A percentile compares a stretch with the other conserved stretches of the same genome.
These are phyloP conservation scores for Jaculus jaculus DNA, from an alignment of 2,113 vertebrate species.

Conservation along the genomic window DNA sequence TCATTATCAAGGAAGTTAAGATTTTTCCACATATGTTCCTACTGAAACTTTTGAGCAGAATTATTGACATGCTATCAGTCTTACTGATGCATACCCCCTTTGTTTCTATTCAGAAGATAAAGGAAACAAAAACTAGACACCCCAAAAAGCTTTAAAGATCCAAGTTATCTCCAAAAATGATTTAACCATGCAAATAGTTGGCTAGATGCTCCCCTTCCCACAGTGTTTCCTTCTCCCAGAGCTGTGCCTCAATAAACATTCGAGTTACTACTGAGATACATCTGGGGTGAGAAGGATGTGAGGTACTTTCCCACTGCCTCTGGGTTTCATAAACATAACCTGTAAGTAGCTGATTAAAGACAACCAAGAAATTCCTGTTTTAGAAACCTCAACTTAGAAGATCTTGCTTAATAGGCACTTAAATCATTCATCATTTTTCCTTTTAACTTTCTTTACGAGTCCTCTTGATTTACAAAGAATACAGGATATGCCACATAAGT, in stretches of 20 bases:
- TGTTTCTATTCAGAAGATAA: conserved; percentile 19
- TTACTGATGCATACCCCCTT: conserved; percentile 18
- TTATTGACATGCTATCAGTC: conserved; percentile 12
- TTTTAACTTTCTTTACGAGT: conserved; percentile 75
- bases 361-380: conserved; percentile 61
- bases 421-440: conserved; percentile 76
- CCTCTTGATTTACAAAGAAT: conserved; percentile 22
- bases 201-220: conserved; percentile 38
- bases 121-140: background rate
- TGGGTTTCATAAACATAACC: conserved; percentile 66
- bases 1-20: conserved; percentile 14
- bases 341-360: conserved; percentile 65
- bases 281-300: conserved; percentile 27
- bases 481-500: background rate
- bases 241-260: conserved; percentile 28
- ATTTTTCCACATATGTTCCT: background rate
- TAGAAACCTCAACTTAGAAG: conserved; percentile 74
- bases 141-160: conserved; percentile 35
- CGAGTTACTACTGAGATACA: conserved; percentile 16
- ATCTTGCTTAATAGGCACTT: conserved; percentile 70
- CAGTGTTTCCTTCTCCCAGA: conserved; percentile 1
- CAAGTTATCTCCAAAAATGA: conserved; percentile 1
- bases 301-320: conserved; percentile 49
- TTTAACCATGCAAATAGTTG: conserved; percentile 17
- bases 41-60: background rate